Conservation (phyloP, 2,888 invertebrate species). For the Meiosimyza platycephala region DNA sequence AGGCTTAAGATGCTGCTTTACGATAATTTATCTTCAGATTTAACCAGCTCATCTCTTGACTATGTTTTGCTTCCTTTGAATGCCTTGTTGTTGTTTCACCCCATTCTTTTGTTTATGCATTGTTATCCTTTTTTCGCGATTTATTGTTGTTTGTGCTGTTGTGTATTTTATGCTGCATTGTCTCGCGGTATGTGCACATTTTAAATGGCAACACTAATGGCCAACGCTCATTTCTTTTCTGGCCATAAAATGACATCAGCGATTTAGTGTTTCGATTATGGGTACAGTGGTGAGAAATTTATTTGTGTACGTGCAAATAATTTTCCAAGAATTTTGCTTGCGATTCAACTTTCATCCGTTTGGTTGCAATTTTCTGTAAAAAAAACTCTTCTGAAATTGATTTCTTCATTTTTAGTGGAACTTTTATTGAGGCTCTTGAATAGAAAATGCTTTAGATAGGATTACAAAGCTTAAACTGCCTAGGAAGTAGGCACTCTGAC, state of each 20-base stretch:
- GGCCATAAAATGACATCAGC: conserved; percentile 22
- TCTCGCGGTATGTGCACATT: not conserved
- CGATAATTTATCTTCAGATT: conserved; percentile 47
- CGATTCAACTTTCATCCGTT: no score
- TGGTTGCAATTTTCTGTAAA: no score
- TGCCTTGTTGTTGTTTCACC: not conserved
- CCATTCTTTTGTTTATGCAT: not conserved
- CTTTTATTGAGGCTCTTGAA: no score
- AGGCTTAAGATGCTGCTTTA: conserved; percentile 44
- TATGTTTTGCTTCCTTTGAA: not conserved
- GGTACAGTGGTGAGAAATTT: not conserved
- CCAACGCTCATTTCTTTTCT: conserved; percentile 10
- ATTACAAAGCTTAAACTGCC: no score
- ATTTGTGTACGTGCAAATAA: not conserved
- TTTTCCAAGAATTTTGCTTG: no score
- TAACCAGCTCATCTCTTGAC: conserved; percentile 37
- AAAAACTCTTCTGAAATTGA: no score
- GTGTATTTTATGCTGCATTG: not conserved
- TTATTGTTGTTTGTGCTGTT: not conserved
- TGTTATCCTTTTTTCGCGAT: not conserved
- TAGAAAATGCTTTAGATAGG: no score
- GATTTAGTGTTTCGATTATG: not conserved
- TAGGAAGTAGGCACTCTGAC: no score
- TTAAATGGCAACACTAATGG: conserved; percentile 12
- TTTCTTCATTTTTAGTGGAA: no score